Conservation (phyloP, 1,140 invertebrate genomes). For the Littorina saxatilis region DNA sequence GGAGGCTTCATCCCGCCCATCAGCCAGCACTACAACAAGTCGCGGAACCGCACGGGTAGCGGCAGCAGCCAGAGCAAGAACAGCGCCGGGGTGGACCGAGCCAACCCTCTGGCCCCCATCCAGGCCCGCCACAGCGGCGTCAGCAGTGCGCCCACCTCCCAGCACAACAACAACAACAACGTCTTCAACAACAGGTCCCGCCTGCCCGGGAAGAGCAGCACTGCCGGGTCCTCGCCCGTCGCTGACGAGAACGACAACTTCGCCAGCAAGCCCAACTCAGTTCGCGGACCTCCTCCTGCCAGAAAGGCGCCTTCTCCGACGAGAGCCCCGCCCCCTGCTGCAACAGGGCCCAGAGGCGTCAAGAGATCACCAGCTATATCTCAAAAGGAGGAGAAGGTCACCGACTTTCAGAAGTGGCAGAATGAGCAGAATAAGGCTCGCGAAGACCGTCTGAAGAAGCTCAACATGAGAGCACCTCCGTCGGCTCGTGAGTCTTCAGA, state of each 20-base stretch:
- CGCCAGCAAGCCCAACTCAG: not conserved
- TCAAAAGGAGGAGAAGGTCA: conserved; percentile 45
- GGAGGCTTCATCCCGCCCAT: conserved; percentile 52
- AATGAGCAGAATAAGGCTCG: conserved; percentile 62
- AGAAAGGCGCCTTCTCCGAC: not conserved
- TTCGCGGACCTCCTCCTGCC: not conserved
- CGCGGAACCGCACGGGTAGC: conserved; percentile 39
- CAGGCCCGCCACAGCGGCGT: not conserved
- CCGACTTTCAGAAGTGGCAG: conserved; percentile 70
- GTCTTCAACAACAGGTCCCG: conserved; percentile 24
- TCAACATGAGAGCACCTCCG: conserved; percentile 21
- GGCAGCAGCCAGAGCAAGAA: conserved; percentile 37
- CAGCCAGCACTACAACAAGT: conserved; percentile 56
- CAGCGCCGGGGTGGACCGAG: conserved; percentile 62
- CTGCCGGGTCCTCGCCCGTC: not conserved
- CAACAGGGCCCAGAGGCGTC: not conserved
- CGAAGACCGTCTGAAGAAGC: conserved; percentile 51
- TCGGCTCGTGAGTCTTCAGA: conserved; percentile 35
- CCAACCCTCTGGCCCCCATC: conserved; percentile 62
- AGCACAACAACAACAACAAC: conserved; percentile 8
- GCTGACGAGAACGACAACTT: conserved; percentile 31
- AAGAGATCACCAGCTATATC: not conserved
- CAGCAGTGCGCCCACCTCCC: conserved; percentile 6
- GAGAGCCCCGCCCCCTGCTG: not conserved
- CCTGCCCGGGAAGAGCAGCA: conserved; percentile 32